Base-by-base conservation (phyloP, 1,140 invertebrate genomes). In the Penaeus japonicus region DNA sequence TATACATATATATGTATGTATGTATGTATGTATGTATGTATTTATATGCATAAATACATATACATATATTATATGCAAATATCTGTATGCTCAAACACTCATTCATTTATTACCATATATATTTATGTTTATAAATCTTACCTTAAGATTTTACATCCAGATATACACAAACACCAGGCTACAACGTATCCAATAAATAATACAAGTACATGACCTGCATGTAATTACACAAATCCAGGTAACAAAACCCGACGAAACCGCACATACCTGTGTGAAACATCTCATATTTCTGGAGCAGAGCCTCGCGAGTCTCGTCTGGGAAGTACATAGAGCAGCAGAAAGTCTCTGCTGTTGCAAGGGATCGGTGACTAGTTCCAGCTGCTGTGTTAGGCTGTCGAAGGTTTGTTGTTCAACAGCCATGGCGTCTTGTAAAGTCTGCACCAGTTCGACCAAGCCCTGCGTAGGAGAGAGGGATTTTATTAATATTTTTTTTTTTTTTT, bases 261-360 rank as follows among this genome's bases (percentile, higher is more conserved):
- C 20, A 87, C 90, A 89, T 57, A 91, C 91, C 91, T 91, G 91
- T 62, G 91, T 90, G 62, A 91, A 92, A 80, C 91, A 92, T 30
- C 91, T 86, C 91, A 92, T 92, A 75, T 91, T 91, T 32, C 91
- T 91, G 24, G 91, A 90, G 47, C 91, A 92, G 24, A 92, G 91
- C 35, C 91, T 89, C 35, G 91, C 91, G 18, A 92, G 88, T 1
- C 91, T 83, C 18, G 91, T 90, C 80, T 92, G 91, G 2, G 91
- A 90, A 27, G 91, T 90, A 55, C 91, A 92, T 4, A 92, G 89
- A 0, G 91, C 90, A 10, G 90, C 90, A 22, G 91, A 91, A 18
- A 92, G 89, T 27, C 91, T 88, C 75, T 91, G 87, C 80, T 91
- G 91, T 39, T 91, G 83, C 18, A 87, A 75, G 17, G 90, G 89